A percentile compares a stretch with the other conserved stretches of the same genome.
Conservation (phyloP, 2,797 vertebrate species). For the Sardinella longiceps region DNA sequence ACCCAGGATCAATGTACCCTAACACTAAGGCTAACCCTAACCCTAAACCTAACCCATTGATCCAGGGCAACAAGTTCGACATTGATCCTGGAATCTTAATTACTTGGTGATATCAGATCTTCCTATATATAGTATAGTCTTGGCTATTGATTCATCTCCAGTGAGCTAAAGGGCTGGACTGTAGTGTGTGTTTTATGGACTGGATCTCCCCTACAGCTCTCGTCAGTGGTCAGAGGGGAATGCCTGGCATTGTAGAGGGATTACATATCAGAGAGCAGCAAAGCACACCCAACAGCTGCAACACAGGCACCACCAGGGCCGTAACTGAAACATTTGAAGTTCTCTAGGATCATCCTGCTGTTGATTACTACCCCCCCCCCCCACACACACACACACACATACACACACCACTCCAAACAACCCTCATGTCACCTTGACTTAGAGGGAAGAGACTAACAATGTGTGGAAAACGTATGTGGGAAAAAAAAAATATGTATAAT, state of each 20-base stretch:
- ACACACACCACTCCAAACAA: background rate
- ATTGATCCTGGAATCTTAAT: no score
- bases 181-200: background rate
- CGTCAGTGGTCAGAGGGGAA: slow-evolving; percentile 39
- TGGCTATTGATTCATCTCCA: background rate
- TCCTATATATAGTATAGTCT: no score
- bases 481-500: background rate
- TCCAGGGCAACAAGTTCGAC: no score
- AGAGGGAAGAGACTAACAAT: background rate
- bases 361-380: background rate
- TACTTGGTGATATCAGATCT: no score
- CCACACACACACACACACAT: no score
- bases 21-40: no score
- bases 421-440: background rate
- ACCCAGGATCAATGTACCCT: no score
- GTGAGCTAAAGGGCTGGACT: background rate
- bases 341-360: background rate
- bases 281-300: slow-evolving; percentile 66
- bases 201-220: background rate
- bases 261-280: slow-evolving; percentile 54
- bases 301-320: slow-evolving; percentile 28
- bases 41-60: no score
- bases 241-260: slow-evolving; percentile 43
- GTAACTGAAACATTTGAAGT: background rate
- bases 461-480: background rate